These are phyloP conservation scores for Strix aluco DNA, from an alignment of 2,113 vertebrate genomes.

Conservation along the genomic window DNA sequence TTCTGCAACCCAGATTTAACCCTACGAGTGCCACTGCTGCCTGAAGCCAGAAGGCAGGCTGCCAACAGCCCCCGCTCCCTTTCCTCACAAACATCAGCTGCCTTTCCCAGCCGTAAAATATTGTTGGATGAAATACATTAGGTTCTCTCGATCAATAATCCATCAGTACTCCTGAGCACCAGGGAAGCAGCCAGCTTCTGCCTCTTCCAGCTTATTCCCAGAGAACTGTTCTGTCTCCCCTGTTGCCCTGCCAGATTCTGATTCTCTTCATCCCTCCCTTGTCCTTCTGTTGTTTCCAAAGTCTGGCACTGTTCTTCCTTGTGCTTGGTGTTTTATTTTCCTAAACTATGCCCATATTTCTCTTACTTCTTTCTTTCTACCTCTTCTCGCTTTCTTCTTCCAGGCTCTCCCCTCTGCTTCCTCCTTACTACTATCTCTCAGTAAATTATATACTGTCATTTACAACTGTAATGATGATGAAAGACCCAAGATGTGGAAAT, in stretches of 20 bases:
- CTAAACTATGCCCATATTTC: background rate
- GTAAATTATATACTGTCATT: background rate
- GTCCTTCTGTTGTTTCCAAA: background rate
- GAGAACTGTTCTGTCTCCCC: background rate
- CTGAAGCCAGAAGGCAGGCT: background rate
- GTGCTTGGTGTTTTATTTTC: background rate
- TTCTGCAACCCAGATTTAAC: background rate
- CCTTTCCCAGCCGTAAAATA: background rate
- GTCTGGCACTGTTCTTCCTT: background rate
- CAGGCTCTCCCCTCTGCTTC: background rate
- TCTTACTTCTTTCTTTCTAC: background rate
- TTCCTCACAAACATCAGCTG: background rate
- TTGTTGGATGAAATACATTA: background rate
- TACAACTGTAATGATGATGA: background rate
- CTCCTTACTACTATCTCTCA: background rate
- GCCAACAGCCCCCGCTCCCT: background rate
- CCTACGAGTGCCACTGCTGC: background rate
- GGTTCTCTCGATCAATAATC: background rate
- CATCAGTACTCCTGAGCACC: background rate
- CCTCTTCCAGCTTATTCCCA: background rate
- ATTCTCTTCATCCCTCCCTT: background rate
- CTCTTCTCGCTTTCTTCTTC: background rate
- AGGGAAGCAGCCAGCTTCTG: background rate
- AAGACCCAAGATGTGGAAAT: background rate
- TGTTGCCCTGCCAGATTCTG: background rate